Percentiles rank a stretch among this genome's conserved stretches.
Conservation (phyloP, 1,140 invertebrate species). For the Drosophila sturtevanti region DNA sequence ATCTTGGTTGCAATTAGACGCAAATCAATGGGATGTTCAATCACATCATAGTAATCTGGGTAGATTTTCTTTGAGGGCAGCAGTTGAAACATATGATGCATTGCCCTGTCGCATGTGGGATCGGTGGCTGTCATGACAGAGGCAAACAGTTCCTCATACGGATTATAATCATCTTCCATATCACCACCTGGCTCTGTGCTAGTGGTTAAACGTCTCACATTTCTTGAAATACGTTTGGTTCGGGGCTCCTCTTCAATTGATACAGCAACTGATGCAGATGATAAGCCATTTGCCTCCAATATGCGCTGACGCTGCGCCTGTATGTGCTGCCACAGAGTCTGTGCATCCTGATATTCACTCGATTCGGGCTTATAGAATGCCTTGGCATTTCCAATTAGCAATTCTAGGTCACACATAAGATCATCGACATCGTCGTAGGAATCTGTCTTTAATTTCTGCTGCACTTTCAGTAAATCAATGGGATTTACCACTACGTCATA, state of each 20-base stretch:
- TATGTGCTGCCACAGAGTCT: constrained; percentile 94
- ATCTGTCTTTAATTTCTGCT: constrained; percentile 98
- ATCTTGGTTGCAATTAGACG: constrained; percentile 96
- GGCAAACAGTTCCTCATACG: constrained; percentile 91
- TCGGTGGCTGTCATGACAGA: constrained; percentile 91
- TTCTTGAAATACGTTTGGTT: constrained; percentile 59
- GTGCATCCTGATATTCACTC: constrained; percentile 95
- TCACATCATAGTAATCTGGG: constrained; percentile 98
- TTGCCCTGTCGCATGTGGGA: constrained; percentile 90
- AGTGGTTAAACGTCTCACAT: constrained; percentile 66
- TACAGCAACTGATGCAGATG: neutral
- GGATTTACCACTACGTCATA: constrained; percentile 96
- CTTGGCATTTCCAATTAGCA: constrained; percentile 95
- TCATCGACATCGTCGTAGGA: constrained; percentile 96
- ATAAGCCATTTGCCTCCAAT: constrained; percentile 79
- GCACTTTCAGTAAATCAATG: constrained; percentile 94
- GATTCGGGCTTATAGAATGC: constrained; percentile 95
- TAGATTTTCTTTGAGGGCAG: constrained; percentile 95
- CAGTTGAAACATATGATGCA: constrained; percentile 94
- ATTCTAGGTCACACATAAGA: constrained; percentile 92
- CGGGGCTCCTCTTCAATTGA: constrained; percentile 70
- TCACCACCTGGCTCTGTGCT: constrained; percentile 83
- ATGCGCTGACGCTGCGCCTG: constrained; percentile 84
- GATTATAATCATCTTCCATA: constrained; percentile 88
- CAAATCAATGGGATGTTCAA: constrained; percentile 97